A percentile compares a stretch with the other conserved stretches of the same genome.
These are phyloP conservation scores for Habrosyne pyritoides DNA, from an alignment of 2,888 invertebrate species.

Conservation along the genomic window DNA sequence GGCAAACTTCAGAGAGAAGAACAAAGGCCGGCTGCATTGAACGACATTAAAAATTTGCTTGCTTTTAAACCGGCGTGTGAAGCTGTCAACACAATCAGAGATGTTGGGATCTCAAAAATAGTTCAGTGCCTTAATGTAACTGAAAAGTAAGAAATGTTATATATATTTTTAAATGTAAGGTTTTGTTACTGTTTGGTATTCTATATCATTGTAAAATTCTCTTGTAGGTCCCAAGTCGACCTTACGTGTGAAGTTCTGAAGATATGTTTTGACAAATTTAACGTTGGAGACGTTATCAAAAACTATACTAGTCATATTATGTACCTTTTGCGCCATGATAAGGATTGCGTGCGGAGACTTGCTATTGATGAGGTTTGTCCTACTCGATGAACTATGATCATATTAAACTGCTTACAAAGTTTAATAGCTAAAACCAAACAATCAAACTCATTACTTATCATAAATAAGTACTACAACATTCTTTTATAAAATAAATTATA, in stretches of 20 bases:
- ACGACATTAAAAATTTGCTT: conserved; percentile 66
- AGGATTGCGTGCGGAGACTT: conserved; percentile 84
- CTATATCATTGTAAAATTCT: conserved; percentile 3
- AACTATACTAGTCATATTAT: conserved; percentile 84
- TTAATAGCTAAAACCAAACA: too few relatives aligned
- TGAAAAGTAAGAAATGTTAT: conserved; percentile 53
- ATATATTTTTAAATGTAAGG: neutral
- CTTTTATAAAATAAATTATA: too few relatives aligned
- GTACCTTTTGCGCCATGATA: conserved; percentile 85
- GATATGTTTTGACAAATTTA: conserved; percentile 82
- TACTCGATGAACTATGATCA: conserved; percentile 6
- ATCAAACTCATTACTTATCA: too few relatives aligned
- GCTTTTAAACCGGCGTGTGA: conserved; percentile 55
- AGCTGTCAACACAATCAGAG: conserved; percentile 49
- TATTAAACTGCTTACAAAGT: too few relatives aligned
- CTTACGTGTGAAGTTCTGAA: conserved; percentile 45
- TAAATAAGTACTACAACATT: too few relatives aligned
- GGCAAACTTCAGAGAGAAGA: conserved; percentile 59
- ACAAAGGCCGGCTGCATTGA: conserved; percentile 54
- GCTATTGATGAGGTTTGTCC: conserved; percentile 85
- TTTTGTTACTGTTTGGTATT: neutral
- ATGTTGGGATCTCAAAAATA: conserved; percentile 83
- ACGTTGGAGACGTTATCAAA: conserved; percentile 83
- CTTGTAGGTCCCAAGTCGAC: conserved; percentile 35
- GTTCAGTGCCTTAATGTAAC: conserved; percentile 85